These are phyloP conservation scores for Danionella cerebrum DNA, from an alignment of 2,113 vertebrate genomes.

Conservation along the genomic window DNA sequence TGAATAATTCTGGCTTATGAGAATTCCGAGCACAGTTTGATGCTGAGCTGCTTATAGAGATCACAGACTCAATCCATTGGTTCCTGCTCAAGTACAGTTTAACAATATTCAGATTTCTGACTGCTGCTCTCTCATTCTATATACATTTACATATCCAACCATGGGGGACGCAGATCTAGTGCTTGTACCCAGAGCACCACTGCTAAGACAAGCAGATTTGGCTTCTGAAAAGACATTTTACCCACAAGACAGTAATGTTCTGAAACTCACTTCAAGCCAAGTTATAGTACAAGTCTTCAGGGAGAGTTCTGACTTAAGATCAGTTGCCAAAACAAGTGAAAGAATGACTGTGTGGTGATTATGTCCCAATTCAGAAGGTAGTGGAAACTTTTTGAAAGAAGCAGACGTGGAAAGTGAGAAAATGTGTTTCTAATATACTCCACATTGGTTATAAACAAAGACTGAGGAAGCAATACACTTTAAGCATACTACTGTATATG, in stretches of 20 bases:
- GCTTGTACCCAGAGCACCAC: neutral
- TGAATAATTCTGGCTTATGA: neutral
- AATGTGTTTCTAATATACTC: neutral
- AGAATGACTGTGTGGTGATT: neutral
- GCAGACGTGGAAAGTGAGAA: neutral
- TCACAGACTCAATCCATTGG: constrained; percentile 2
- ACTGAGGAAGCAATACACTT: too few species aligned
- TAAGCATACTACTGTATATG: too few species aligned
- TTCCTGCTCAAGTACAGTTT: neutral
- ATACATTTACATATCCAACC: constrained; percentile 42
- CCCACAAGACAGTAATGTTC: constrained; percentile 4
- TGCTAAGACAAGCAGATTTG: constrained; percentile 8
- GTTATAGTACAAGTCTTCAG: neutral
- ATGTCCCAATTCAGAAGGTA: neutral
- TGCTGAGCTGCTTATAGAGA: neutral
- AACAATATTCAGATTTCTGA: constrained; percentile 39
- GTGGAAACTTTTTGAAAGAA: neutral
- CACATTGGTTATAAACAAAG: too few species aligned
- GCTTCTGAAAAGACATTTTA: neutral
- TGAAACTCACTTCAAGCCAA: neutral
- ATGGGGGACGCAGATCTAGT: neutral
- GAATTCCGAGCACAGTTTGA: neutral
- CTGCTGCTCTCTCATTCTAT: too few species aligned
- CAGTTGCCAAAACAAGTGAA: neutral
- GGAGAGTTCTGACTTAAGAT: neutral